Evolutionary conservation across 2,888 invertebrate species (phyloP).

Genomic region (Hydriomena furcata): DNA sequence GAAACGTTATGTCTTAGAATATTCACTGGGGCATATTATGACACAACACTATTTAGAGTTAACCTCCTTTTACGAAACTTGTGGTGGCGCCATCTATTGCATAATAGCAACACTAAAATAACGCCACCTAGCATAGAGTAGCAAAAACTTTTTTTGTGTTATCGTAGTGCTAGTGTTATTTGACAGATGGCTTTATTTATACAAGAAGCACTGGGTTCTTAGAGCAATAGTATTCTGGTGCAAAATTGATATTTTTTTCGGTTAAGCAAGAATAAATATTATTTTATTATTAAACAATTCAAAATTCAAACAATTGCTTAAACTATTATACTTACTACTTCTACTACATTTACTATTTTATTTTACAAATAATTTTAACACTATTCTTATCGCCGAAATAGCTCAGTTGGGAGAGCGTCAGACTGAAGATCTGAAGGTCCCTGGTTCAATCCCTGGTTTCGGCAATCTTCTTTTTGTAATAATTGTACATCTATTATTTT

Average conservation of each 20-base stretch:
- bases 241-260: too few relatives aligned
- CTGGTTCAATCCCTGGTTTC: constrained; percentile 62
- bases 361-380: constrained; percentile 26
- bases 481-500: background rate
- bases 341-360: background rate
- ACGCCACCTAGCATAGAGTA: constrained; percentile 38
- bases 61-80: too few relatives aligned
- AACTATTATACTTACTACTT: background rate
- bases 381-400: constrained; percentile 44
- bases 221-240: too few relatives aligned
- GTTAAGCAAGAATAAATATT: too few relatives aligned
- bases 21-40: too few relatives aligned
- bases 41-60: too few relatives aligned
- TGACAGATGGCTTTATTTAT: constrained; percentile 29
- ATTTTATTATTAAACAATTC: too few relatives aligned
- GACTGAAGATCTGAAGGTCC: constrained; percentile 62
- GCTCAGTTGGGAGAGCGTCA: constrained; percentile 64
- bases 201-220: too few relatives aligned
- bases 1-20: too few relatives aligned
- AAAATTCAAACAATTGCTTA: too few relatives aligned
- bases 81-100: constrained; percentile 14
- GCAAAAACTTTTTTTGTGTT: constrained; percentile 13
- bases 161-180: background rate
- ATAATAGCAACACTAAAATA: constrained; percentile 3
- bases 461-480: constrained; percentile 39